Evolutionary conservation across 2,888 invertebrate species (phyloP).

Genomic region (Parnassius orleans): DNA sequence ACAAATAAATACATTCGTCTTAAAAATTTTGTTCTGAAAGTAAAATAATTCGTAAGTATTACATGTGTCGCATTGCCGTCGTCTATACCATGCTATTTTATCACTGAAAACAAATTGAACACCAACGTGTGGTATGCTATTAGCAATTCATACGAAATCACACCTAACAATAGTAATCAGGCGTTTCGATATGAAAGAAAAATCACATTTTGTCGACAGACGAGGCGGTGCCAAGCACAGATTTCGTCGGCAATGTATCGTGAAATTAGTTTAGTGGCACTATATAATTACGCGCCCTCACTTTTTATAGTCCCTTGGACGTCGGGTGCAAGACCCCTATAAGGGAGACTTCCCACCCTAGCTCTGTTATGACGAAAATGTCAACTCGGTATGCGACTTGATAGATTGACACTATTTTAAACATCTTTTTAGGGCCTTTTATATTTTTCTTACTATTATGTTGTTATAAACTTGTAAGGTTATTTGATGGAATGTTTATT

Average conservation of each 20-base stretch:
- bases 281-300: constrained; percentile 79
- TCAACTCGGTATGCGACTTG: constrained; percentile 76
- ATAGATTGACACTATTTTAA: constrained; percentile 79
- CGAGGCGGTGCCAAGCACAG: constrained; percentile 78
- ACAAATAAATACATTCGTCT: too few relatives aligned
- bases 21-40: too few relatives aligned
- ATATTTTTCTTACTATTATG: constrained; percentile 42
- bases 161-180: constrained; percentile 76
- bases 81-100: constrained; percentile 8
- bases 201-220: constrained; percentile 69
- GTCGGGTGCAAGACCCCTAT: constrained; percentile 35
- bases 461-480: constrained; percentile 30
- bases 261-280: constrained; percentile 81
- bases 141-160: constrained; percentile 76
- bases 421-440: constrained; percentile 45
- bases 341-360: constrained; percentile 48
- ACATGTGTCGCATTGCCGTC: too few relatives aligned
- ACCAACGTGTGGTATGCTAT: constrained; percentile 53
- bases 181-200: constrained; percentile 66
- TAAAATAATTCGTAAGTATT: too few relatives aligned
- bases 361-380: constrained; percentile 76
- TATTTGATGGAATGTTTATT: constrained; percentile 6
- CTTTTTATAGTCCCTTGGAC: constrained; percentile 69
- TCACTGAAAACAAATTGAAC: constrained; percentile 47
- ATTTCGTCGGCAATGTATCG: constrained; percentile 80